Evolutionary conservation across 2,113 vertebrate species (phyloP), one percentile per base, ranked within the genome.

Genomic region (Myiagra hebetior): DNA sequence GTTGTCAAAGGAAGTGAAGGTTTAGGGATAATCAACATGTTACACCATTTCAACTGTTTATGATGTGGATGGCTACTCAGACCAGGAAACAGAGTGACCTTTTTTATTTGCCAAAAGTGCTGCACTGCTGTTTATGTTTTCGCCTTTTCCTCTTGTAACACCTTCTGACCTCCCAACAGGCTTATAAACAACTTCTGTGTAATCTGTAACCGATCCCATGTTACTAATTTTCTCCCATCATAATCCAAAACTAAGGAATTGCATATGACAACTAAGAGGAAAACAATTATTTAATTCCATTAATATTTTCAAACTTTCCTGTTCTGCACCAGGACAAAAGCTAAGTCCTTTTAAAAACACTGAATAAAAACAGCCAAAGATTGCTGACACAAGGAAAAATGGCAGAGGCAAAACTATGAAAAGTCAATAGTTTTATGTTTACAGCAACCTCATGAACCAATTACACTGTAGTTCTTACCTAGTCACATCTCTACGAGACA

Each of bases 81-180:
- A 96, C 87, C 90, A 92, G 96, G 94, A 97, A 96, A 97, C 89
- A 97, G 89, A 96, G 87, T 95, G 90, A 96, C 87, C 89, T 97
- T 95, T 97, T 95, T 95, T 92, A 92, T 92, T 96, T 97, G 95
- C 94, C 94, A 96, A 41, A 95, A 97, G 89, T 74, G 64, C 92
- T 95, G 82, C 50, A 53, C 74, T 82, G 67, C 80, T 96, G 95
- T 92, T 97, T 96, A 72, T 96, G 90, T 96, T 97, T 97, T 97
- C 0, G 12, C 93, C 95, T 96, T 97, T 97, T 97, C 96, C 97
- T 97, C 70, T 97, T 85, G 76, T 93, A 94, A 90, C 85, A 96
- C 95, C 93, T 95, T 96, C 94, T 97, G 94, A 95, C 91, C 95
- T 95, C 92, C 59, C 77, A 83, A 55, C 33, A 85, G 92, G 95